Evolutionary conservation across 1,140 invertebrate species (phyloP).

Genomic region (Proales similis): DNA sequence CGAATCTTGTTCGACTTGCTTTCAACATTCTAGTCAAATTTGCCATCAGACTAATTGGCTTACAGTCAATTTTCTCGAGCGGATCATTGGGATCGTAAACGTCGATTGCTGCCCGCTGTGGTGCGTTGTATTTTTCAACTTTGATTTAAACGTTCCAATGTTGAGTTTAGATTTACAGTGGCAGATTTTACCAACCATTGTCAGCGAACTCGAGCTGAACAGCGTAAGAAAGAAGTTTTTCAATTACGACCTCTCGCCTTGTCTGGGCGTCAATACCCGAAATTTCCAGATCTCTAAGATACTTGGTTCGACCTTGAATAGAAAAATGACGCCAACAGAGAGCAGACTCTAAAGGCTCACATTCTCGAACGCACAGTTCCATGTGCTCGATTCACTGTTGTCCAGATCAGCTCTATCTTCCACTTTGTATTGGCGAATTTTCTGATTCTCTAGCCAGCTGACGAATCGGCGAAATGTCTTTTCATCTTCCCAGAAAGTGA

Average conservation of each 20-base stretch:
- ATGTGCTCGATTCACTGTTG: constrained; percentile 60
- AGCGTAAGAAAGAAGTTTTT: constrained; percentile 78
- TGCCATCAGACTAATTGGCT: constrained; percentile 51
- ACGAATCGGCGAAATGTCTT: constrained; percentile 70
- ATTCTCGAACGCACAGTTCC: constrained; percentile 63
- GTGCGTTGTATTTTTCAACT: constrained; percentile 67
- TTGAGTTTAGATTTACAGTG: too few relatives aligned
- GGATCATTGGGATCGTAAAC: too few relatives aligned
- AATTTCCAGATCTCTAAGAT: constrained; percentile 65
- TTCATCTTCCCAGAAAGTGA: constrained; percentile 59
- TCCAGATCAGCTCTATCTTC: constrained; percentile 68
- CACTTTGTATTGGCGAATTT: constrained; percentile 77
- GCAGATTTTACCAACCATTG: constrained; percentile 58
- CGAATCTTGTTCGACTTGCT: too few relatives aligned
- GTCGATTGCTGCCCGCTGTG: constrained; percentile 63
- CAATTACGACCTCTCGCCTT: constrained; percentile 61
- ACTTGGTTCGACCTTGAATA: constrained; percentile 53
- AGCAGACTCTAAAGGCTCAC: constrained; percentile 39
- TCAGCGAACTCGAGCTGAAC: constrained; percentile 73
- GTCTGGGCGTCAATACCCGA: constrained; percentile 56
- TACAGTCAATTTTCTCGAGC: constrained; percentile 74
- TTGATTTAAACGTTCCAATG: constrained; percentile 44
- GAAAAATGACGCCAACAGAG: neutral
- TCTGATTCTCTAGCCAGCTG: constrained; percentile 86
- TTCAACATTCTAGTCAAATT: too few relatives aligned